These are phyloP conservation scores for Urocitellus parryii DNA, from an alignment of 2,113 vertebrate genomes.

Conservation along the genomic window DNA sequence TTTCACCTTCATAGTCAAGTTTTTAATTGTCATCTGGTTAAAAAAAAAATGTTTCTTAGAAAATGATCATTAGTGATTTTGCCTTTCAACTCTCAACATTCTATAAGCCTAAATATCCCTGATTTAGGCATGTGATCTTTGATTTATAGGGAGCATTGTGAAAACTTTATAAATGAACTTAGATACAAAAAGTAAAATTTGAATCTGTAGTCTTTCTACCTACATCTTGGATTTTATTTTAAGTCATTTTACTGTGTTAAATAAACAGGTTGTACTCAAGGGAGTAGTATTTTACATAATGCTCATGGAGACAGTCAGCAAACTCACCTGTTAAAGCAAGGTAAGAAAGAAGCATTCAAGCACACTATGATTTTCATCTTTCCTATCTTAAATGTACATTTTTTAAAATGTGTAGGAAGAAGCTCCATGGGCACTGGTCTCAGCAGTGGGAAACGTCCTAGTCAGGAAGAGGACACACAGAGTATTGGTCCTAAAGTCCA, in stretches of 20 bases:
- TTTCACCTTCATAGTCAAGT: not conserved
- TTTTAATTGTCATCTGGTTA: not conserved
- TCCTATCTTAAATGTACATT: constrained; percentile 51
- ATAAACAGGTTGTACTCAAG: constrained; percentile 88
- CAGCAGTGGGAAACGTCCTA: constrained; percentile 88
- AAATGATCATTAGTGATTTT: not conserved
- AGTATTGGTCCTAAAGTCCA: constrained; percentile 89
- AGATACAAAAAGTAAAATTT: constrained; percentile 15
- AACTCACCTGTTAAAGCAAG: constrained; percentile 87
- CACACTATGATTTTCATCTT: not conserved
- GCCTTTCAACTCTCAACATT: not conserved
- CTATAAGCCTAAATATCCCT: not conserved
- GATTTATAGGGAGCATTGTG: not conserved
- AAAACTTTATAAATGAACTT: not conserved
- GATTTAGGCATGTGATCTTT: not conserved
- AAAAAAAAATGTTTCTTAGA: not conserved
- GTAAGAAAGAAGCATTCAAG: constrained; percentile 79
- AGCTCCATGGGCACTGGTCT: constrained; percentile 81
- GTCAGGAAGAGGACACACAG: constrained; percentile 88
- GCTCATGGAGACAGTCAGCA: constrained; percentile 88
- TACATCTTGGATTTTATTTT: not conserved
- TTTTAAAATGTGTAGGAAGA: constrained; percentile 86
- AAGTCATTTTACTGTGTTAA: constrained; percentile 49
- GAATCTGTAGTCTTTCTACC: not conserved
- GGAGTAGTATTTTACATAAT: constrained; percentile 88